These are phyloP conservation scores for Sapayoa aenigma DNA, from an alignment of 2,113 vertebrate species.

Conservation along the genomic window DNA sequence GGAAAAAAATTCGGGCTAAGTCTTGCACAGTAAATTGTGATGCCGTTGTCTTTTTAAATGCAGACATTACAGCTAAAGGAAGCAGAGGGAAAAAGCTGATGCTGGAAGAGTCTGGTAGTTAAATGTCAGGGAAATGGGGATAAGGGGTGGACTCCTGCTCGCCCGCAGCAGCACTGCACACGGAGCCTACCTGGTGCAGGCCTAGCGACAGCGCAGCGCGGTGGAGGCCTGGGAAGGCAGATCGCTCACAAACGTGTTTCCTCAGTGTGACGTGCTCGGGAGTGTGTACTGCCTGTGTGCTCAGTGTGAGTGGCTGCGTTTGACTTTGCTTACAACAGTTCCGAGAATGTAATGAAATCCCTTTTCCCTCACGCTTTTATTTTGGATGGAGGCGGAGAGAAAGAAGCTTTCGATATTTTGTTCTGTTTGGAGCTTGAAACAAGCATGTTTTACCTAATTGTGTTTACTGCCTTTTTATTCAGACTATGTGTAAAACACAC, in stretches of 20 bases:
- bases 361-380: conserved; percentile 31
- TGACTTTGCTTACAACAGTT: conserved; percentile 47
- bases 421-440: conserved; percentile 28
- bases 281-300: conserved; percentile 63
- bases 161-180: conserved; percentile 32
- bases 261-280: conserved; percentile 59
- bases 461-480: conserved; percentile 36
- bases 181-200: conserved; percentile 21
- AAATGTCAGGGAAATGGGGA: background rate
- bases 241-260: conserved; percentile 59
- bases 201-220: conserved; percentile 37
- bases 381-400: conserved; percentile 32
- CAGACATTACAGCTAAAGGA: background rate
- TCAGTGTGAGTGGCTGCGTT: conserved; percentile 41
- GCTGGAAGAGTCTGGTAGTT: conserved; percentile 13
- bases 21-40: background rate
- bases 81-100: background rate
- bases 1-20: background rate
- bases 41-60: background rate
- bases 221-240: conserved; percentile 69
- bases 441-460: background rate
- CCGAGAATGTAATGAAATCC: conserved; percentile 51
- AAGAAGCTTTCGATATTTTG: background rate
- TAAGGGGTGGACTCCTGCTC: background rate
- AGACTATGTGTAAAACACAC: background rate